A percentile compares a stretch with the other conserved stretches of the same genome.
Evolutionary conservation across 2,113 vertebrate species (phyloP).

Genomic region (Dermatemys mawii): DNA sequence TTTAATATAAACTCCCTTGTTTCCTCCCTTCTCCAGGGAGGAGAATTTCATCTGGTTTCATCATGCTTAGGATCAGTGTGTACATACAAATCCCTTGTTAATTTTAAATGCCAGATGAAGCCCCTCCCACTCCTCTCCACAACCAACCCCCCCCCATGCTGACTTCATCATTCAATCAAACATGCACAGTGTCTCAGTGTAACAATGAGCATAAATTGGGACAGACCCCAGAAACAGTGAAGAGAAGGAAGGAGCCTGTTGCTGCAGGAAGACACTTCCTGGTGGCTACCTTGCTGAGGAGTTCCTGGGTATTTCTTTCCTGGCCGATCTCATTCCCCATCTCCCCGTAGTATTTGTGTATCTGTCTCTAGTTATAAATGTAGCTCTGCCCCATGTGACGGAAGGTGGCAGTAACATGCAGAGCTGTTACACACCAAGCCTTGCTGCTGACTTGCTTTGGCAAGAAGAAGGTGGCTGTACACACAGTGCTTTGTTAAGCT

Average conservation of each 20-base stretch:
- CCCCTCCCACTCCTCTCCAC: background rate
- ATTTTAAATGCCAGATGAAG: background rate
- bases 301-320: background rate
- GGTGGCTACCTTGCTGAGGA: background rate
- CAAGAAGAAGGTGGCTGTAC: background rate
- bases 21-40: background rate
- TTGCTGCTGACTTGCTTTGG: background rate
- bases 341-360: background rate
- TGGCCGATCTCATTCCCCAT: background rate
- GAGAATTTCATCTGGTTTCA: conserved; percentile 55
- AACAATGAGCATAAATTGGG: background rate
- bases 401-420: background rate
- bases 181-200: background rate
- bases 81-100: background rate
- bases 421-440: background rate
- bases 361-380: background rate
- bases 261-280: background rate
- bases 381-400: background rate
- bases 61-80: conserved; percentile 21
- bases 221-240: too few species aligned
- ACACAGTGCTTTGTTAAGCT: background rate
- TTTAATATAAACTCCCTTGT: background rate
- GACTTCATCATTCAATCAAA: background rate
- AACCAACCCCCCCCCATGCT: background rate
- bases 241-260: background rate